Evolutionary conservation across 2,888 invertebrate genomes (phyloP).

Genomic region (Punctoribates punctum): DNA sequence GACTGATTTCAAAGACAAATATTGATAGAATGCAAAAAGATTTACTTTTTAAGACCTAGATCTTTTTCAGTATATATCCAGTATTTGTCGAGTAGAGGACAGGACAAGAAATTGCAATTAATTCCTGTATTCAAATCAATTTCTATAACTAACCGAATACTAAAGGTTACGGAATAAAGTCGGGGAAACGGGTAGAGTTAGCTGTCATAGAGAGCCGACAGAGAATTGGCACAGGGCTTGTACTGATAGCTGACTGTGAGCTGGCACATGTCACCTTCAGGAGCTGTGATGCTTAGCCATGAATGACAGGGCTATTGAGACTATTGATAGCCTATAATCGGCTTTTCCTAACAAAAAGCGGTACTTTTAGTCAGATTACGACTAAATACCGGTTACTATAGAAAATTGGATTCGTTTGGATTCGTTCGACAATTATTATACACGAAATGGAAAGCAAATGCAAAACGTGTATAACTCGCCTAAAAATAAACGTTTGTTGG

Average conservation of each 20-base stretch:
- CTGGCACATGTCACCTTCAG: slow-evolving; percentile 33
- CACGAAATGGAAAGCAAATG: slow-evolving; percentile 4
- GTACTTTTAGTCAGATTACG: slow-evolving; percentile 4
- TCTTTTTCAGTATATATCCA: not conserved
- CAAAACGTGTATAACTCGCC: slow-evolving; percentile 21
- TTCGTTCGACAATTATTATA: not conserved
- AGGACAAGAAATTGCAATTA: not conserved
- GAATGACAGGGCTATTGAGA: slow-evolving; percentile 16
- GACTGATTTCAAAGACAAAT: not conserved
- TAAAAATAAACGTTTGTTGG: slow-evolving; percentile 19
- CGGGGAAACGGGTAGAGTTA: not conserved
- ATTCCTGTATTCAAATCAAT: not conserved
- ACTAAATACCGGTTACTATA: slow-evolving; percentile 28
- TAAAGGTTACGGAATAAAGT: not conserved
- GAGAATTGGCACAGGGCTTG: not conserved
- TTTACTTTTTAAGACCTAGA: not conserved
- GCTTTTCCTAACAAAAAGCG: not conserved
- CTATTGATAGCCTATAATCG: slow-evolving; percentile 31
- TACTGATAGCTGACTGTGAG: not conserved
- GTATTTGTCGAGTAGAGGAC: not conserved
- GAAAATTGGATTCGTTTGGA: slow-evolving; percentile 4
- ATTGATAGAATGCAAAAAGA: slow-evolving; percentile 10
- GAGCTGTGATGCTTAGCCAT: slow-evolving; percentile 3
- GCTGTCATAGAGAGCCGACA: not conserved
- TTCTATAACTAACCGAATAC: not conserved